These are phyloP conservation scores for Meteorus sp. DNA, from an alignment of 1,140 invertebrate species.

Conservation along the genomic window DNA sequence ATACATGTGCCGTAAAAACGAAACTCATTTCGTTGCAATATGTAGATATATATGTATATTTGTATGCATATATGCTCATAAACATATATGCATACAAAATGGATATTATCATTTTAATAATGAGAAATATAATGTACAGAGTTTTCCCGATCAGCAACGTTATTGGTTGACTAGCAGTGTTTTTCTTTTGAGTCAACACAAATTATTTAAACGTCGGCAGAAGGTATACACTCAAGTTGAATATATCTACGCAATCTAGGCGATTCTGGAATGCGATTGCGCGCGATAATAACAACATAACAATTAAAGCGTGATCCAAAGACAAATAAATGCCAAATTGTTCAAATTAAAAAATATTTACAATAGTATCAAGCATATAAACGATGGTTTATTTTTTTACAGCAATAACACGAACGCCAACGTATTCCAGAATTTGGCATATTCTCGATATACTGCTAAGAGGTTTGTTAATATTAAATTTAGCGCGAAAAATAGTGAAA, in stretches of 20 bases:
- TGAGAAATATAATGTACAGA: slow-evolving; percentile 32
- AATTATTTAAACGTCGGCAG: slow-evolving; percentile 41
- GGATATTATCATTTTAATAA: too few relatives aligned
- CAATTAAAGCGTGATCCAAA: slow-evolving; percentile 17
- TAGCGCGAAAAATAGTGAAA: slow-evolving; percentile 32
- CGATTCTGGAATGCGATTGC: slow-evolving; percentile 27
- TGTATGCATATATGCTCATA: slow-evolving; percentile 25
- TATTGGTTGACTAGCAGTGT: slow-evolving; percentile 22
- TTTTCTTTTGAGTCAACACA: slow-evolving; percentile 40
- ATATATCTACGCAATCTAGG: slow-evolving; percentile 34
- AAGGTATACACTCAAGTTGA: slow-evolving; percentile 54
- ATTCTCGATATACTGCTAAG: slow-evolving; percentile 16
- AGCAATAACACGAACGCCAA: slow-evolving; percentile 9
- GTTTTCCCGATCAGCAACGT: slow-evolving; percentile 44
- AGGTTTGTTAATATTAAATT: slow-evolving; percentile 20
- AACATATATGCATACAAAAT: too few relatives aligned
- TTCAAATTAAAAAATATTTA: slow-evolving; percentile 13
- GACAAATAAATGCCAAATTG: neutral
- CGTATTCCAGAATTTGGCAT: slow-evolving; percentile 29
- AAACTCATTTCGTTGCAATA: slow-evolving; percentile 62
- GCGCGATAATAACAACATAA: slow-evolving; percentile 4
- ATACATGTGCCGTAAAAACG: slow-evolving; percentile 71
- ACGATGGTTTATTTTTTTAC: slow-evolving; percentile 11
- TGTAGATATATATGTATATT: slow-evolving; percentile 45
- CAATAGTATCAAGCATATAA: slow-evolving; percentile 1